Percentiles rank a stretch among this genome's conserved stretches.
Conservation (phyloP, 2,113 vertebrate genomes). For the Heloderma charlesbogerti region DNA sequence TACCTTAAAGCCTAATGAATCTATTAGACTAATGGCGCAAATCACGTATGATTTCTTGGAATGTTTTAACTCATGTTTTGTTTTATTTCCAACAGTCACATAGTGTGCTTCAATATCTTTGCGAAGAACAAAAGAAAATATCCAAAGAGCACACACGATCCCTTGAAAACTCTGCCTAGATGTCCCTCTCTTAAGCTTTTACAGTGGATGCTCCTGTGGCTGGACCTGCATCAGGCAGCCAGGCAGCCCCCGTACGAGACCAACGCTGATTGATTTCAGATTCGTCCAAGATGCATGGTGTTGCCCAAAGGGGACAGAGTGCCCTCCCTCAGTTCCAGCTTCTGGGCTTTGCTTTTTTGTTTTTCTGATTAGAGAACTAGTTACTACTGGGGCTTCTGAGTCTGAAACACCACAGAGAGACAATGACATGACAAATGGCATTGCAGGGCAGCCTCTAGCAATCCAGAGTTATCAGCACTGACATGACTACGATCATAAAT, state of each 20-base stretch:
- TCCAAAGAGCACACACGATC: background rate
- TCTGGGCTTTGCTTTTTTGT: background rate
- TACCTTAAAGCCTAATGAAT: too few species aligned
- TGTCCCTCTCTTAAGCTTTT: background rate
- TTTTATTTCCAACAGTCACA: background rate
- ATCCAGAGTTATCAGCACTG: slow-evolving; percentile 18
- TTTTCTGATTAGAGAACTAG: background rate
- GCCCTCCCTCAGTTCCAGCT: background rate
- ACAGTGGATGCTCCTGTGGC: slow-evolving; percentile 3
- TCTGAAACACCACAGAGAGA: background rate
- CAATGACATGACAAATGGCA: background rate
- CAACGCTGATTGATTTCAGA: background rate
- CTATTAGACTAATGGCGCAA: background rate
- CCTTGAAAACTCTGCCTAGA: background rate
- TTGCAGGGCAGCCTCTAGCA: slow-evolving; percentile 34
- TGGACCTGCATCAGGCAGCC: background rate
- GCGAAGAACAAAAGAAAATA: background rate
- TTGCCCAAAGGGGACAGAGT: background rate
- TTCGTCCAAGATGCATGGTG: accelerated
- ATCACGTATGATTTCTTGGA: background rate
- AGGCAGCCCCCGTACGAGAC: background rate
- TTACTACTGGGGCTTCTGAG: background rate
- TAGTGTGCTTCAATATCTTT: background rate
- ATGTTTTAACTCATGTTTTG: background rate
- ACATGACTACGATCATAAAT: slow-evolving; percentile 47